phyloP scores from a whole-genome alignment of 2,113 vertebrate species.

The Tragelaphus imberbis region DNA sequence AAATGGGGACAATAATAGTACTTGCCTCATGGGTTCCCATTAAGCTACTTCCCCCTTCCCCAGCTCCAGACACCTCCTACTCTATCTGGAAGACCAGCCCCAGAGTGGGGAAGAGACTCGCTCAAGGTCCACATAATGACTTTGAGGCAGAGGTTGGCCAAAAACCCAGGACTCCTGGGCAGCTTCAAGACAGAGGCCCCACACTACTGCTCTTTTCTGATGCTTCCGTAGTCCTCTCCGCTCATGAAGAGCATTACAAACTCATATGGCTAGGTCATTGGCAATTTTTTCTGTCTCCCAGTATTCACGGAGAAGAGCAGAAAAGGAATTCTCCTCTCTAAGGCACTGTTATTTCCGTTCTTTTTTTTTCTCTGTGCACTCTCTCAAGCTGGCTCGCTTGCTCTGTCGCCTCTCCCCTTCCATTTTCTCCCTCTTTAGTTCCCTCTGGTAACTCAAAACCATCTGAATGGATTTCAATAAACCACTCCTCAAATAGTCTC shows the following conservation, averaged over 20 bases:
- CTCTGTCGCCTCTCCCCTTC: background rate
- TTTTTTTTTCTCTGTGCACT: background rate
- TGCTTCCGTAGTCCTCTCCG: background rate
- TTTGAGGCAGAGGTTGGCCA: background rate
- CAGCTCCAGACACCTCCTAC: background rate
- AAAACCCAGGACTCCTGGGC: background rate
- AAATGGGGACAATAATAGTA: background rate
- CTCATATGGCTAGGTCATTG: background rate
- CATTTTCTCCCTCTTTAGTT: conserved; percentile 34
- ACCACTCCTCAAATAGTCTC: conserved; percentile 29
- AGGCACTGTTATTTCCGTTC: background rate
- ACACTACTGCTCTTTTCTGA: background rate
- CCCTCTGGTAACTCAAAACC: conserved; percentile 53
- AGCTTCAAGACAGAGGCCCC: background rate
- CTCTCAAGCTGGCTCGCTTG: background rate
- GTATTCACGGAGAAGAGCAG: background rate
- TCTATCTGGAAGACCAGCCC: background rate
- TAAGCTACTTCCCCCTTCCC: background rate
- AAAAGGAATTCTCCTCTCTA: background rate
- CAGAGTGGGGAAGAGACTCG: background rate
- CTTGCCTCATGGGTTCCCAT: background rate
- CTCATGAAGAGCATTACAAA: background rate
- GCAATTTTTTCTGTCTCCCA: conserved; percentile 37
- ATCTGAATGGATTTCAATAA: conserved; percentile 51
- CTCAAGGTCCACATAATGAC: background rate